These are phyloP conservation scores for Clamator glandarius DNA, from an alignment of 2,797 vertebrate species.

Conservation along the genomic window DNA sequence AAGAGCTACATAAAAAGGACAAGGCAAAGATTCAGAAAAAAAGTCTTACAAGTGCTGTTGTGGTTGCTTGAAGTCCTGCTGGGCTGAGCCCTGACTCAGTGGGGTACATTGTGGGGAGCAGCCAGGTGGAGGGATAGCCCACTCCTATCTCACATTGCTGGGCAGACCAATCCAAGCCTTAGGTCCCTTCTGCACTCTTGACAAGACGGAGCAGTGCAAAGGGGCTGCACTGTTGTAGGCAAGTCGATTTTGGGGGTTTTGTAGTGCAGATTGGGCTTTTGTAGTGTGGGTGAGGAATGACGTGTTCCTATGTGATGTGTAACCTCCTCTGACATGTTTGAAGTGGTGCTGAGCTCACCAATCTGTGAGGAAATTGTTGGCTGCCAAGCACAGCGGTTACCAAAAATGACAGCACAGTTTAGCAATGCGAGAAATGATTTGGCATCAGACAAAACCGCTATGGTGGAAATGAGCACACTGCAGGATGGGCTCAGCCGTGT, in stretches of 20 bases:
- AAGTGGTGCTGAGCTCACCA: not conserved
- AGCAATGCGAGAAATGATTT: not conserved
- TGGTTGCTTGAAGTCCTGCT: not conserved
- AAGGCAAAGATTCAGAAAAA: not conserved
- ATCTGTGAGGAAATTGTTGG: conserved; percentile 35
- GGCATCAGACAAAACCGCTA: not conserved
- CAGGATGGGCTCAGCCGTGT: accelerated
- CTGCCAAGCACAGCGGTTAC: conserved; percentile 45
- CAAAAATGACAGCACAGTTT: conserved; percentile 17
- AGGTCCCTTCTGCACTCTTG: not conserved
- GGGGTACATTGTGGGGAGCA: not conserved
- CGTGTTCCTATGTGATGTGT: not conserved
- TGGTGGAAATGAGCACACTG: accelerated
- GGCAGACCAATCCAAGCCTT: not conserved
- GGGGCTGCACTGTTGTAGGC: not conserved
- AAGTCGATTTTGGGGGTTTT: not conserved
- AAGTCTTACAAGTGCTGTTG: not conserved
- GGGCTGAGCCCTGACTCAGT: not conserved
- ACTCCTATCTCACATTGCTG: not conserved
- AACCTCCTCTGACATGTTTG: not conserved
- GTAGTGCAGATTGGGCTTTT: not conserved
- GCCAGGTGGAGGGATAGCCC: not conserved
- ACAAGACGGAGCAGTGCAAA: not conserved
- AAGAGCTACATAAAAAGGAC: not conserved
- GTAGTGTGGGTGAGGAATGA: not conserved